Evolutionary conservation across 2,113 vertebrate genomes (phyloP).

Genomic region (Hypanus sabinus): DNA sequence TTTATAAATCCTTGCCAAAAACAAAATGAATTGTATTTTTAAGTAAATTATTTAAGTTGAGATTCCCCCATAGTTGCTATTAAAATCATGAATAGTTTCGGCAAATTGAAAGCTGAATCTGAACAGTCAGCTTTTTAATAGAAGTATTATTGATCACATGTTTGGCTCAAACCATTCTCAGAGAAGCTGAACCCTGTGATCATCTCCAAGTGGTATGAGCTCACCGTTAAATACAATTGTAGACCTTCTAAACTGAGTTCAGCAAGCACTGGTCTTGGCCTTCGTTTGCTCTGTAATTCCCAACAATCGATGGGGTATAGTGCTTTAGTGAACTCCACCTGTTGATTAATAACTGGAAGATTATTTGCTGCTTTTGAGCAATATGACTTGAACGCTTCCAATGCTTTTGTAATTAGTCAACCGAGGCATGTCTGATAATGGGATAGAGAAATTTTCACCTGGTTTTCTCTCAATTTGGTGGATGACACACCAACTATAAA

Average conservation of each 20-base stretch:
- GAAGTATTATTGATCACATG: slow-evolving; percentile 17
- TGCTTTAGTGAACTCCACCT: not conserved
- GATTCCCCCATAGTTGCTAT: slow-evolving; percentile 7
- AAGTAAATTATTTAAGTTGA: slow-evolving; percentile 16
- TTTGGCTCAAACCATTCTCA: not conserved
- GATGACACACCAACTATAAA: not conserved
- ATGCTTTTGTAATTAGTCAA: not conserved
- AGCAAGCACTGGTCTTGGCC: not conserved
- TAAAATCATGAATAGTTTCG: not conserved
- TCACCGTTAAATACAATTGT: not conserved
- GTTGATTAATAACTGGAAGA: not conserved
- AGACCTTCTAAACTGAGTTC: not conserved
- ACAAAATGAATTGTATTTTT: not conserved
- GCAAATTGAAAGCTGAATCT: not conserved
- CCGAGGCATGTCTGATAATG: not conserved
- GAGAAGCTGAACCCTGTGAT: not conserved
- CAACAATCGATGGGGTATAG: too few relatives aligned
- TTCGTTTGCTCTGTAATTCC: not conserved
- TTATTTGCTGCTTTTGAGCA: not conserved
- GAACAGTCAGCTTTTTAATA: slow-evolving; percentile 12
- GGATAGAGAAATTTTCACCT: not conserved
- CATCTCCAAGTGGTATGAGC: not conserved
- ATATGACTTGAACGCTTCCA: not conserved
- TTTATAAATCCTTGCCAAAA: not conserved
- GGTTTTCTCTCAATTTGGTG: not conserved